These are phyloP conservation scores for Coelopa frigida DNA, from an alignment of 1,140 invertebrate species.

Conservation along the genomic window DNA sequence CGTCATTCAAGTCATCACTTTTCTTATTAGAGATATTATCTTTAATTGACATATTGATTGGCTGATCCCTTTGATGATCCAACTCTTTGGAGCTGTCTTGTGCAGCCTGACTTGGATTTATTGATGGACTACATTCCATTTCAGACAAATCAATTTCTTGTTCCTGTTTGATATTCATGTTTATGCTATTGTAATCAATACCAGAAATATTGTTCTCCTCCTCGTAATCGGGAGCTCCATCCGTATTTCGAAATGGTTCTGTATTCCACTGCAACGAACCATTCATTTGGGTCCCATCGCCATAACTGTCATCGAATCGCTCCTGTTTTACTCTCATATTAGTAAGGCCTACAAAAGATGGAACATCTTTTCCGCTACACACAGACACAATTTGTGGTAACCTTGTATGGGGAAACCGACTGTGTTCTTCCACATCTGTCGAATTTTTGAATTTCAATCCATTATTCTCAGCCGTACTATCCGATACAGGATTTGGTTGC, in stretches of 20 bases:
- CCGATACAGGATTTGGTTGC: not conserved
- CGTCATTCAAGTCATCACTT: not conserved
- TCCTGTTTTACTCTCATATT: no score
- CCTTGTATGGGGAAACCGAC: no score
- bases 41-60: no score
- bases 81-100: not conserved
- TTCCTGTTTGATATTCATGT: slow-evolving; percentile 31
- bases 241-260: not conserved
- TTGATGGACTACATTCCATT: no score
- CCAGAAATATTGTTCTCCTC: slow-evolving; percentile 18
- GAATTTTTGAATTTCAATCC: no score
- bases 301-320: no score
- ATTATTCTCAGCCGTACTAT: not conserved
- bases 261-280: not conserved
- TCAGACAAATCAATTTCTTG: slow-evolving; percentile 15
- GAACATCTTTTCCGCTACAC: no score
- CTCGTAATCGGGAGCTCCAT: not conserved
- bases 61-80: no score
- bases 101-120: not conserved
- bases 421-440: no score
- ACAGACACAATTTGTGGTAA: no score
- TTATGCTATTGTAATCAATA: slow-evolving; percentile 28
- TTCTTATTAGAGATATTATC: not conserved
- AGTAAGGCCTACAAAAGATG: no score
- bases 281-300: no score